phyloP scores from a whole-genome alignment of 35 echinoderm and acorn worm genomes.

The Strongylocentrotus purpuratus region DNA sequence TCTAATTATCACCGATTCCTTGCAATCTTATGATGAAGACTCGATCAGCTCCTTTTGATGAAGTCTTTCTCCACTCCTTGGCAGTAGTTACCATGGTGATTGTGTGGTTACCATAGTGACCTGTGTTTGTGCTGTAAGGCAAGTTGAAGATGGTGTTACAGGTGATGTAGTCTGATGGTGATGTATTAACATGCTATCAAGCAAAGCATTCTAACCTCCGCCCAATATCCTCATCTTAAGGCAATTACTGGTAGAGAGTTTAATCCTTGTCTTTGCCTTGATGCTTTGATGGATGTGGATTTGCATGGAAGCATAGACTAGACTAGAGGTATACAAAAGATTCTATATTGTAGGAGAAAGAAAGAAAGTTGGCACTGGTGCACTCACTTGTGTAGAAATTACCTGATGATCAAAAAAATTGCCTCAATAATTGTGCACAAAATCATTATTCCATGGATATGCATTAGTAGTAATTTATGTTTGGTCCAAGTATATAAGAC shows the following conservation, averaged over 20 bases:
- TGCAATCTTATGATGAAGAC: background rate
- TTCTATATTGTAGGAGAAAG: background rate
- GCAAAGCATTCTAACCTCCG: background rate
- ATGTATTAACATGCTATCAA: background rate
- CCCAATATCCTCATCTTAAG: background rate
- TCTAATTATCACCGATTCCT: background rate
- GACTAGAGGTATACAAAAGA: background rate
- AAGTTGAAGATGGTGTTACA: conserved; percentile 21
- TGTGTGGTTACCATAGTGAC: conserved; percentile 5
- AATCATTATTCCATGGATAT: too few relatives aligned
- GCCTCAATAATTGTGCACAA: background rate
- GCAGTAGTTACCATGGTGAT: background rate
- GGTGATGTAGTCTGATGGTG: conserved; percentile 1
- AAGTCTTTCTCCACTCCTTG: background rate
- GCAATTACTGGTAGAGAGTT: background rate
- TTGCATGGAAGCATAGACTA: background rate
- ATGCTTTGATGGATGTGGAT: background rate
- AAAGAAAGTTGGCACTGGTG: background rate
- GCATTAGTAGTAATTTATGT: too few relatives aligned
- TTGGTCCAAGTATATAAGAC: too few relatives aligned
- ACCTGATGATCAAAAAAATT: background rate
- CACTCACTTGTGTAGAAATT: background rate
- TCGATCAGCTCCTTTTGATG: background rate
- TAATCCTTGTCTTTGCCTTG: background rate
- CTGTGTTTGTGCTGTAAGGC: conserved; percentile 30